Evolutionary conservation across 2,113 vertebrate genomes (phyloP), one percentile per base, ranked within the genome.

Genomic region (Podilymbus podiceps): DNA sequence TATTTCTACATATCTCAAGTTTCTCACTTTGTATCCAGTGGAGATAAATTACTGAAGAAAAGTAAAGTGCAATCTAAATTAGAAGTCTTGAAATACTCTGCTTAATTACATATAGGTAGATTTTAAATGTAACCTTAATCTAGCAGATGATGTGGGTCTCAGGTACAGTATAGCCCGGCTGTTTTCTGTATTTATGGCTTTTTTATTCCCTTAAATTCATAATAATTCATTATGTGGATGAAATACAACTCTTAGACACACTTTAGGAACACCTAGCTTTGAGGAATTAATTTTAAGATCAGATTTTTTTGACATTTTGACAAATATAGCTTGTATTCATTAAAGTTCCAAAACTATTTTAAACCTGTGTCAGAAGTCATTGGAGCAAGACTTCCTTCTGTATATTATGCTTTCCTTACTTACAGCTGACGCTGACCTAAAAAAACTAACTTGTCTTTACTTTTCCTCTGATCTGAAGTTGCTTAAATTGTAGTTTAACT

Each of bases 341-440:
- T 71, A 81, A 75, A 55, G 31, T 87, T 96, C n/a, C n/a, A 64
- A 85, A 95, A 94, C 30, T n/a, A 87, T 58, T 68, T 95, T 47
- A 82, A 80, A 84, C 6, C 14, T 40, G 44, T 87, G 21, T 73
- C 81, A 91, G 40, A 95, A 95, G 42, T 62, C 20, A 88, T 56
- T 66, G 23, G 16, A 72, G 69, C 24, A 31, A 89, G 49, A 59
- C 6, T 59, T 75, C 28, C 59, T 50, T 52, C 23, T 56, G 35
- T 68, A 62, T 69, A 76, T 47, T 68, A 87, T 50, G 27, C 40
- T 85, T 80, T 87, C 25, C 19, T 56, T 64, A 46, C 46, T 77
- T 88, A 85, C 42, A 63, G 31, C 28, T 91, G n/a, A 66, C 78
- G 88, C 10, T 73, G 49, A 74, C 8, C 27, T 30, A 44, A 30